These are phyloP conservation scores for Ptychochromis oligacanthus DNA, from an alignment of 2,113 vertebrate genomes.

Conservation along the genomic window DNA sequence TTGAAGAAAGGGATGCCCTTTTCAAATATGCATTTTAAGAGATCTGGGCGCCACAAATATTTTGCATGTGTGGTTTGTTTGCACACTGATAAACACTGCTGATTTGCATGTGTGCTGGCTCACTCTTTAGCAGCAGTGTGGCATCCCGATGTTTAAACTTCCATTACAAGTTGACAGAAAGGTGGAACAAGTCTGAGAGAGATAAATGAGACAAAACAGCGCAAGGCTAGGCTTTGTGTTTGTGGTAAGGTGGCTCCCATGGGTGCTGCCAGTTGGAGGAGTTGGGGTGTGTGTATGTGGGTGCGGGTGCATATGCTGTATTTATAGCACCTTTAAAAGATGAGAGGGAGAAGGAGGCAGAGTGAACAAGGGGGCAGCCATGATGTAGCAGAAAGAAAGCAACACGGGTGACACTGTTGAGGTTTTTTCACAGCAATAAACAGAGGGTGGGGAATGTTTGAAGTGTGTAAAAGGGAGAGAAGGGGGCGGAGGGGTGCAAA, in stretches of 20 bases:
- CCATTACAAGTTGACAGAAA: not conserved
- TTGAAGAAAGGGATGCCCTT: not conserved
- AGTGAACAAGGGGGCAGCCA: constrained; percentile 25
- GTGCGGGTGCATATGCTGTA: constrained; percentile 42
- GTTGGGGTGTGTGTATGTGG: not conserved
- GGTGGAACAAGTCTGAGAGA: not conserved
- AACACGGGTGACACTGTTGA: constrained; percentile 34
- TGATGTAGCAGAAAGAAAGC: constrained; percentile 43
- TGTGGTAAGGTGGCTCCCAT: constrained; percentile 23
- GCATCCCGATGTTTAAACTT: constrained; percentile 23
- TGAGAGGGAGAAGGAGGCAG: constrained; percentile 19
- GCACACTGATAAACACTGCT: not conserved
- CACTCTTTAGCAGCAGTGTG: not conserved
- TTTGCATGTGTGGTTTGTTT: constrained; percentile 42
- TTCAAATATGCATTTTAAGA: not conserved
- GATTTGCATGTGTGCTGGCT: constrained; percentile 35
- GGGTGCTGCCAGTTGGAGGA: constrained; percentile 32
- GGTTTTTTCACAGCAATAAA: constrained; percentile 25
- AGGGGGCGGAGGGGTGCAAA: constrained; percentile 36
- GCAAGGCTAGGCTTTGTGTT: not conserved
- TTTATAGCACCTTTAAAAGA: constrained; percentile 60
- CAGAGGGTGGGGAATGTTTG: constrained; percentile 29
- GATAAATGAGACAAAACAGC: constrained; percentile 9
- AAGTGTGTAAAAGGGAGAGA: constrained; percentile 10
- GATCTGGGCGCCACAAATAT: not conserved